Evolutionary conservation across 2,797 vertebrate genomes (phyloP).

Genomic region (Bovichtus diacanthus): DNA sequence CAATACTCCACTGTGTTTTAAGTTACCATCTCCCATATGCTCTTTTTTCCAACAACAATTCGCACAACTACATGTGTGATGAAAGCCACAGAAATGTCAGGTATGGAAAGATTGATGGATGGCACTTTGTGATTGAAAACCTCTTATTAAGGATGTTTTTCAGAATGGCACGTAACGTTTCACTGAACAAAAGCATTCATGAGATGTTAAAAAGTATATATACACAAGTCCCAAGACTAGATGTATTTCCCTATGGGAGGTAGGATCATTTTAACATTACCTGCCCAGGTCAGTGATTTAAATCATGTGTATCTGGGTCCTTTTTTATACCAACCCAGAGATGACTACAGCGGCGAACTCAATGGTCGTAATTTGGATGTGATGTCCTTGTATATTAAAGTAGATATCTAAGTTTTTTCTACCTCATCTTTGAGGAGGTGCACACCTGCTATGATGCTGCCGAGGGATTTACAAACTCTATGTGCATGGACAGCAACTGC

Average conservation of each 20-base stretch:
- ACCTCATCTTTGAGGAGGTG: not conserved
- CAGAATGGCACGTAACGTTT: not conserved
- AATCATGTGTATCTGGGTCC: no score
- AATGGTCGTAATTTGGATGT: no score
- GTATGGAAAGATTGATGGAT: not conserved
- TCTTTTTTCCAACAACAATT: conserved; percentile 12
- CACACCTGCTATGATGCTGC: not conserved
- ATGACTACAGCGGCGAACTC: no score
- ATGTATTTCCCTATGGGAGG: no score
- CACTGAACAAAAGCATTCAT: not conserved
- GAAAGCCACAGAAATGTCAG: conserved; percentile 3
- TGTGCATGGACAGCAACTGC: not conserved
- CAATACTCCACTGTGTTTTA: conserved; percentile 71
- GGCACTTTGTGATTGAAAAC: not conserved
- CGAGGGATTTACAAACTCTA: not conserved
- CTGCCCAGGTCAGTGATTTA: no score
- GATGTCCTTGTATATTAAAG: no score
- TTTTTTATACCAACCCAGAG: no score
- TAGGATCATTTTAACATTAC: no score
- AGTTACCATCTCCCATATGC: conserved; percentile 73
- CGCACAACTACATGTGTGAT: not conserved
- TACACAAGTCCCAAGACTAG: no score
- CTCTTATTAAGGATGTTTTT: not conserved
- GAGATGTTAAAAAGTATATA: no score
- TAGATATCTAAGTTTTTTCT: no score